Conservation (phyloP, 2,888 invertebrate species). For the Lithodes maja region DNA sequence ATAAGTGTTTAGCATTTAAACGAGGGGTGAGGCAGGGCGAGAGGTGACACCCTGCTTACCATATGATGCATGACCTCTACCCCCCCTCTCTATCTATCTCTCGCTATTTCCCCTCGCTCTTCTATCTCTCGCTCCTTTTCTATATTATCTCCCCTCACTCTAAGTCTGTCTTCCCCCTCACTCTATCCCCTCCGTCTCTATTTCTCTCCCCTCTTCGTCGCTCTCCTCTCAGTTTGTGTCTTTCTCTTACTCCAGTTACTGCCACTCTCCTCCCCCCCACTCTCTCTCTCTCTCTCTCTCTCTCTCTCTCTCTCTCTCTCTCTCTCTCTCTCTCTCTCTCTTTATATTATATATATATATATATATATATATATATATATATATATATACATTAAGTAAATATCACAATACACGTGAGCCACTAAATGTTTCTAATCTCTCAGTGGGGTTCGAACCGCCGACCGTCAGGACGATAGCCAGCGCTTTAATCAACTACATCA, state of each 20-base stretch:
- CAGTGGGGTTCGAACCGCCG: no score
- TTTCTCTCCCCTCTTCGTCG: not conserved
- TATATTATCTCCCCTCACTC: not conserved
- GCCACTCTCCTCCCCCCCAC: not conserved
- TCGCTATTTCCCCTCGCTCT: not conserved
- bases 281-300: not conserved
- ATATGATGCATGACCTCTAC: constrained; percentile 56
- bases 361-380: no score
- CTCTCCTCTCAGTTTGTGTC: no score
- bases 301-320: not conserved
- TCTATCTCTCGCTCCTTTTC: no score
- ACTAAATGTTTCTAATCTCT: no score
- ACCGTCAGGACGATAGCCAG: no score
- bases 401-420: no score
- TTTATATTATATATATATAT: no score
- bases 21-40: constrained; percentile 64
- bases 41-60: constrained; percentile 63
- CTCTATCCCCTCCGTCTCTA: not conserved
- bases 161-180: not conserved
- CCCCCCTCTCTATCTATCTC: constrained; percentile 12
- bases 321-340: not conserved
- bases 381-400: no score
- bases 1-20: constrained; percentile 71
- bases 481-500: no score
- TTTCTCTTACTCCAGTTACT: not conserved